Evolutionary conservation across 2,113 vertebrate species (phyloP), one percentile per base, ranked within the genome.

Genomic region (Peromyscus polionotus): DNA sequence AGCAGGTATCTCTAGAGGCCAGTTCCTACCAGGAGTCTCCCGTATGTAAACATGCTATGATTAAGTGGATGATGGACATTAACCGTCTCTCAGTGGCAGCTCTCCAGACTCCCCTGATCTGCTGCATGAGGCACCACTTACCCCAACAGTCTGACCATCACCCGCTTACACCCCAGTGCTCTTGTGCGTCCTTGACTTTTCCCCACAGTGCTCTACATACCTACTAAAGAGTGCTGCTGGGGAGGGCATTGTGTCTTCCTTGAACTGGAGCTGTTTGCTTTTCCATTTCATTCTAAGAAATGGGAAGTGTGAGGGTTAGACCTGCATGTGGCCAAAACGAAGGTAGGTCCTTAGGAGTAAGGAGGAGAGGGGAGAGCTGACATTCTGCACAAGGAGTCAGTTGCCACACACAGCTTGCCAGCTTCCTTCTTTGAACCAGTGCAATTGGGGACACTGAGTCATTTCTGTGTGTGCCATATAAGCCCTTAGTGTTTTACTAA

Each of bases 181-280:
- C 65, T 10, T 42, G 5, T 17, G 16, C 48, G 26, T 86, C 65
- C 61, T 17, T 17, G 42, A 67, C 70, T 45, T 91, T n/a, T 36
- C 87, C 1, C 0, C 0, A 4, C 36, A 20, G n/a, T 3, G 12
- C 8, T 54, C 39, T 13, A 0, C 28, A 5, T n/a, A 12, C 17
- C 48, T 31, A 16, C 22, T 54, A 2, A 42, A 48, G 31, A n/a
- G 45, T 24, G 0, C 73, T 80, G 6, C n/a, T 39, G 26, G 20
- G 92, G 20, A 75, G 28, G 51, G 36, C 26, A 17, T 77, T 5
- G 1, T 20, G 7, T 16, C 67, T 76, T 63, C 9, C 7, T 91
- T 72, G 59, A 17, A 26, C 51, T 70, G 81, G 45, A 92, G 24
- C 59, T 83, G 16, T n/a, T 92, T 76, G 3, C 77, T 84, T 94